Evolutionary conservation across 2,797 vertebrate species (phyloP).

Genomic region (Aeoliscus strigatus): DNA sequence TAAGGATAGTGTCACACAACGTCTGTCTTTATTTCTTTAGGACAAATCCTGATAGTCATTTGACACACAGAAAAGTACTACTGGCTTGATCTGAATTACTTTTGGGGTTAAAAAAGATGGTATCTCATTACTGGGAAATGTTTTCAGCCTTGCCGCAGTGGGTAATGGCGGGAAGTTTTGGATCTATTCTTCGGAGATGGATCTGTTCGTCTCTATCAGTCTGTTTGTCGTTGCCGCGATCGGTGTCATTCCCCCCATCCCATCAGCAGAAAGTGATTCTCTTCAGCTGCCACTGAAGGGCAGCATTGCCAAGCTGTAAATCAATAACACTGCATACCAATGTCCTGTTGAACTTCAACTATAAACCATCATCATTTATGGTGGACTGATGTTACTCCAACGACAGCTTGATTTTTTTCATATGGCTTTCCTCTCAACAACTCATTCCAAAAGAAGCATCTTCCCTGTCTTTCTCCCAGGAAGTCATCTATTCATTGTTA

Average conservation of each 20-base stretch:
- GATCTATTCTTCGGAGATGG: no score
- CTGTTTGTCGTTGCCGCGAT: no score
- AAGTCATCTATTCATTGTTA: constrained; percentile 49
- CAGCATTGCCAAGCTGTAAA: constrained; percentile 75
- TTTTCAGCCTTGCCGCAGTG: no score
- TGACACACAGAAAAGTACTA: no score
- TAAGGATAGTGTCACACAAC: no score
- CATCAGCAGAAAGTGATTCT: constrained; percentile 58
- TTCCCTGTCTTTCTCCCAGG: constrained; percentile 11
- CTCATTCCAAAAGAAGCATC: constrained; percentile 32
- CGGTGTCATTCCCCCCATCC: constrained; percentile 15
- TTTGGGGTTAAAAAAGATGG: no score
- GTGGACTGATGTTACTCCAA: constrained; percentile 10
- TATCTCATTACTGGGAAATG: no score
- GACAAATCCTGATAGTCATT: no score
- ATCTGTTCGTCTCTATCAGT: no score
- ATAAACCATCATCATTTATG: constrained; percentile 3
- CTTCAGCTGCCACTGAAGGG: constrained; percentile 70
- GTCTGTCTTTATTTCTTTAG: no score
- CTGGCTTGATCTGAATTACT: no score
- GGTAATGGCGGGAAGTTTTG: no score
- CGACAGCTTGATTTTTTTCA: constrained; percentile 14
- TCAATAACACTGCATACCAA: constrained; percentile 50
- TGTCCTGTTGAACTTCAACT: constrained; percentile 42
- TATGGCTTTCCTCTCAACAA: constrained; percentile 19